A percentile compares a stretch with the other conserved stretches of the same genome.
These are phyloP conservation scores for Alauda arvensis DNA, from an alignment of 2,797 vertebrate species.

Conservation along the genomic window DNA sequence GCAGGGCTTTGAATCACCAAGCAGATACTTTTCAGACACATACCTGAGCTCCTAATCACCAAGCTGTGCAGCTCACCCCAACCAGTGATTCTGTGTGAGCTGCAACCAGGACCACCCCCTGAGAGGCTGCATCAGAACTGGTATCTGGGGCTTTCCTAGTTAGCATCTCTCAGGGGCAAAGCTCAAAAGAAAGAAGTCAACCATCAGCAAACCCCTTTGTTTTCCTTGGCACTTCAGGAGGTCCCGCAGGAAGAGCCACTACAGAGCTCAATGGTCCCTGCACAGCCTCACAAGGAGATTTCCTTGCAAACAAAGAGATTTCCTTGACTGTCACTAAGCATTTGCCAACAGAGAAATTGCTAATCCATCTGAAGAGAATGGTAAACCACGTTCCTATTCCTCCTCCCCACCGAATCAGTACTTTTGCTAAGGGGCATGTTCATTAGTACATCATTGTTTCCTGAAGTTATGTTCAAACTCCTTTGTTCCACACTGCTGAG, in stretches of 20 bases:
- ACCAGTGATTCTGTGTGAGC: not conserved
- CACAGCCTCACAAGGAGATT: not conserved
- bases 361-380: not conserved
- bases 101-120: not conserved
- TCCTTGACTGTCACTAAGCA: not conserved
- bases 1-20: not conserved
- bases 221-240: not conserved
- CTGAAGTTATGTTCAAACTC: not conserved
- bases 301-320: not conserved
- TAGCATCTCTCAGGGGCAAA: not conserved
- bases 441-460: not conserved
- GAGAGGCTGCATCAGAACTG: not conserved
- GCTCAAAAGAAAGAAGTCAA: not conserved
- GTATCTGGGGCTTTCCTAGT: not conserved
- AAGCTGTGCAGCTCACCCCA: not conserved
- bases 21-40: not conserved
- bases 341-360: not conserved
- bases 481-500: not conserved
- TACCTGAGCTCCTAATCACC: not conserved
- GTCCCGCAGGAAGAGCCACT: not conserved
- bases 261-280: not conserved
- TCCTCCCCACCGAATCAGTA: fast-evolving
- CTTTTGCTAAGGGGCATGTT: not conserved
- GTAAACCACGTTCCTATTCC: not conserved
- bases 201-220: not conserved